phyloP scores from a whole-genome alignment of 2,888 invertebrate genomes.

The Platerodrilus igneus region DNA sequence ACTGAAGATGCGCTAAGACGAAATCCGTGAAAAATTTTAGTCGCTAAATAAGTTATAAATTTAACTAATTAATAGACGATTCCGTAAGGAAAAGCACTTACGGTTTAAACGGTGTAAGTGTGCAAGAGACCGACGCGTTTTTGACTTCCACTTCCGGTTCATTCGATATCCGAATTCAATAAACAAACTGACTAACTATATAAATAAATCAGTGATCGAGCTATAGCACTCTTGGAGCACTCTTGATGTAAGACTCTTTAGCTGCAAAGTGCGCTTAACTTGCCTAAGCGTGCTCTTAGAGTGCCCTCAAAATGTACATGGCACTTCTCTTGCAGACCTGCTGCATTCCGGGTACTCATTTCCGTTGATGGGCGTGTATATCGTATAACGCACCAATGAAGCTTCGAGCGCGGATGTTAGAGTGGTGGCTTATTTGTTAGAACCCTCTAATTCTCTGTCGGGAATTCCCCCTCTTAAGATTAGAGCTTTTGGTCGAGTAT shows the following conservation, averaged over 20 bases:
- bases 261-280: slow-evolving; percentile 51
- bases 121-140: slow-evolving; percentile 44
- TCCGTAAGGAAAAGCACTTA: no score
- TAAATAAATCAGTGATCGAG: slow-evolving; percentile 52
- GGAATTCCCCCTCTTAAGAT: slow-evolving; percentile 15
- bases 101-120: slow-evolving; percentile 28
- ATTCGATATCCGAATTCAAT: slow-evolving; percentile 49
- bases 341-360: slow-evolving; percentile 47
- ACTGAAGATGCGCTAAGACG: no score
- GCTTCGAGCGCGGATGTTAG: slow-evolving; percentile 5
- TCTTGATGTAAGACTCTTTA: slow-evolving; percentile 52
- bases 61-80: no score
- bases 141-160: slow-evolving; percentile 40
- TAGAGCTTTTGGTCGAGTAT: slow-evolving; percentile 10
- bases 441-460: slow-evolving; percentile 9
- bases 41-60: no score
- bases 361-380: slow-evolving; percentile 34
- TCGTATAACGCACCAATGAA: slow-evolving; percentile 25
- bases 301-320: slow-evolving; percentile 51
- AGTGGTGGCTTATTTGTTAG: slow-evolving; percentile 9
- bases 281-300: slow-evolving; percentile 51
- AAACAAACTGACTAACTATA: slow-evolving; percentile 52
- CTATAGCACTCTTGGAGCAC: slow-evolving; percentile 49
- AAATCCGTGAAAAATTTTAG: no score
- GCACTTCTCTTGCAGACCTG: slow-evolving; percentile 46